Evolutionary conservation across 2,113 vertebrate species (phyloP).

Genomic region (Ctenomys sociabilis): DNA sequence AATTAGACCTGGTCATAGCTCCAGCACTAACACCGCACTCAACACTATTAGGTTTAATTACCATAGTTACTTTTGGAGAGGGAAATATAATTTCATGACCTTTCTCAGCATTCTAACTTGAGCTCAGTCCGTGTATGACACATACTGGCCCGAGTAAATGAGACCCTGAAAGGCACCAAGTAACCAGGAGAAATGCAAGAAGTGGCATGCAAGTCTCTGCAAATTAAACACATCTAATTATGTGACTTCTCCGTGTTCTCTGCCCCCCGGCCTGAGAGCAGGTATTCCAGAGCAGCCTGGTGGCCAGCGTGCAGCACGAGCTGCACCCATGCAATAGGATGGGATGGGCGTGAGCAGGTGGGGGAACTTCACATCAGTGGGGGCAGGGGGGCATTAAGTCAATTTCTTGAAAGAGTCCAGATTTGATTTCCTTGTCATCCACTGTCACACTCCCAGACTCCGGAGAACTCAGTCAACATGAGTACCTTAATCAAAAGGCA

Average conservation of each 20-base stretch:
- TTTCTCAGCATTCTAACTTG: slow-evolving; percentile 80
- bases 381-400: background rate
- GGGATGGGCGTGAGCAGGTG: background rate
- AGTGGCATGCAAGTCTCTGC: slow-evolving; percentile 85
- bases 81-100: slow-evolving; percentile 79
- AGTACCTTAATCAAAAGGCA: slow-evolving; percentile 70
- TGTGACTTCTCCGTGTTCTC: slow-evolving; percentile 86
- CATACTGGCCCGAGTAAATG: slow-evolving; percentile 84
- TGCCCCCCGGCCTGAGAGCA: slow-evolving; percentile 83
- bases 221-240: slow-evolving; percentile 95
- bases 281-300: slow-evolving; percentile 86
- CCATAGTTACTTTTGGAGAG: slow-evolving; percentile 82
- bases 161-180: slow-evolving; percentile 86
- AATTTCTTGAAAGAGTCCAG: slow-evolving; percentile 71
- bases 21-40: slow-evolving; percentile 80
- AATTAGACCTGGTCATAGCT: slow-evolving; percentile 79
- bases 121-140: slow-evolving; percentile 79
- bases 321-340: slow-evolving; percentile 91
- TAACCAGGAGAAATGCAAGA: slow-evolving; percentile 87
- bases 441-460: slow-evolving; percentile 73
- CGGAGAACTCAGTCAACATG: slow-evolving; percentile 70
- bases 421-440: slow-evolving; percentile 71
- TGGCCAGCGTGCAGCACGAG: too few relatives aligned
- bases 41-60: slow-evolving; percentile 83
- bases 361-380: background rate